Evolutionary conservation across 2,113 vertebrate genomes (phyloP).

Genomic region (Pogona vitticeps): DNA sequence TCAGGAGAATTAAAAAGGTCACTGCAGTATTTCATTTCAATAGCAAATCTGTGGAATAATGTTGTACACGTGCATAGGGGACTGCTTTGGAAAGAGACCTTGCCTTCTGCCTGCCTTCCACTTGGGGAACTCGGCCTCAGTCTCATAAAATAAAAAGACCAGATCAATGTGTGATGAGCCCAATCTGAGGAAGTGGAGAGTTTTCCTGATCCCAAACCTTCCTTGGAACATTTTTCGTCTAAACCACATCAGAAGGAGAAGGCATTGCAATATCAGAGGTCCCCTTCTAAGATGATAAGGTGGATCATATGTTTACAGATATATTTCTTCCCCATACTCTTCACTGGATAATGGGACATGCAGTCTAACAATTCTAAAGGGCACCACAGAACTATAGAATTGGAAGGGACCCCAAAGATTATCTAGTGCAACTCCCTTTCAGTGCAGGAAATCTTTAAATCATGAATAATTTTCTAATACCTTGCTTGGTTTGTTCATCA

Average conservation of each 20-base stretch:
- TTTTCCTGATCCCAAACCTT: background rate
- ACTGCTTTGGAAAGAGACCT: slow-evolving; percentile 54
- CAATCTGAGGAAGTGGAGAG: background rate
- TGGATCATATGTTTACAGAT: background rate
- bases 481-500: no score
- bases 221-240: background rate
- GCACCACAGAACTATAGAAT: no score
- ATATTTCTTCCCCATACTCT: background rate
- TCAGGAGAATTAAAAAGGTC: slow-evolving; percentile 80
- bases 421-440: no score
- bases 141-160: background rate
- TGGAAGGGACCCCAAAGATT: no score
- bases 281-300: background rate
- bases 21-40: slow-evolving; percentile 77
- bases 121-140: background rate
- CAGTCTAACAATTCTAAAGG: no score
- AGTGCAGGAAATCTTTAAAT: no score
- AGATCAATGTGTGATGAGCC: no score
- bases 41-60: slow-evolving; percentile 72
- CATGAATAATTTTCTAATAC: no score
- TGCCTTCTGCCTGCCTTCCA: background rate
- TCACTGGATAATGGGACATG: background rate
- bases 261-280: background rate
- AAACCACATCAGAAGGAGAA: background rate
- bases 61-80: slow-evolving; percentile 63